A percentile compares a stretch with the other conserved stretches of the same genome.
phyloP scores from a whole-genome alignment of 2,888 invertebrate genomes.

The Flexamia atlantica region DNA sequence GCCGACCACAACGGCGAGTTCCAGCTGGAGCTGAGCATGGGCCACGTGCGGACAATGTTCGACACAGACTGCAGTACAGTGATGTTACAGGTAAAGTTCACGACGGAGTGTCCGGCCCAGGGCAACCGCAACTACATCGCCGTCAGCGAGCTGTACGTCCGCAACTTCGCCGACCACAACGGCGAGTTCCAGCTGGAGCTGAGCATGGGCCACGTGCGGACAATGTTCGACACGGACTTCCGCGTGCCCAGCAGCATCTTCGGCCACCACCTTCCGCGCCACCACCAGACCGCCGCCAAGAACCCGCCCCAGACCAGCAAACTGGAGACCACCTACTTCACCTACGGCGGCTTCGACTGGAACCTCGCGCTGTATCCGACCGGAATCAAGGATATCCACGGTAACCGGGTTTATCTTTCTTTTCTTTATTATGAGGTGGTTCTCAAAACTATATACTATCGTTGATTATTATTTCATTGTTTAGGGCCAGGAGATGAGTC shows the following conservation, averaged over 20 bases:
- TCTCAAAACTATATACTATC: too few relatives aligned
- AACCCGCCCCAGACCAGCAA: constrained; percentile 72
- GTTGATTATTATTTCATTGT: too few relatives aligned
- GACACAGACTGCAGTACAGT: too few relatives aligned
- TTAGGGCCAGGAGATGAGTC: too few relatives aligned
- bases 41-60: too few relatives aligned
- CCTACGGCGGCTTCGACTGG: constrained; percentile 91
- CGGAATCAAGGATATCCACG: constrained; percentile 77
- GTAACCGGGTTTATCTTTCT: too few relatives aligned
- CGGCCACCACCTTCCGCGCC: constrained; percentile 69
- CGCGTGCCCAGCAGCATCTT: constrained; percentile 78
- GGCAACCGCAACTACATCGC: constrained; percentile 86
- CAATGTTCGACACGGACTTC: constrained; percentile 86
- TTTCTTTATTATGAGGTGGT: too few relatives aligned
- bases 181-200: constrained; percentile 90
- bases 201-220: constrained; percentile 85
- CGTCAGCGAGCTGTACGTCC: constrained; percentile 82
- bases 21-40: too few relatives aligned
- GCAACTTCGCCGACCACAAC: constrained; percentile 87
- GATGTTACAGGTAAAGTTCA: constrained; percentile 81
- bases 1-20: too few relatives aligned
- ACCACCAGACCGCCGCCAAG: constrained; percentile 70
- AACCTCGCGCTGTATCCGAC: constrained; percentile 82
- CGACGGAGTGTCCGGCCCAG: constrained; percentile 83
- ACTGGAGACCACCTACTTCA: constrained; percentile 83